Percentiles rank a stretch among this genome's conserved stretches.
phyloP scores from a whole-genome alignment of 2,797 vertebrate genomes.

The Brachyalestes nurse region DNA sequence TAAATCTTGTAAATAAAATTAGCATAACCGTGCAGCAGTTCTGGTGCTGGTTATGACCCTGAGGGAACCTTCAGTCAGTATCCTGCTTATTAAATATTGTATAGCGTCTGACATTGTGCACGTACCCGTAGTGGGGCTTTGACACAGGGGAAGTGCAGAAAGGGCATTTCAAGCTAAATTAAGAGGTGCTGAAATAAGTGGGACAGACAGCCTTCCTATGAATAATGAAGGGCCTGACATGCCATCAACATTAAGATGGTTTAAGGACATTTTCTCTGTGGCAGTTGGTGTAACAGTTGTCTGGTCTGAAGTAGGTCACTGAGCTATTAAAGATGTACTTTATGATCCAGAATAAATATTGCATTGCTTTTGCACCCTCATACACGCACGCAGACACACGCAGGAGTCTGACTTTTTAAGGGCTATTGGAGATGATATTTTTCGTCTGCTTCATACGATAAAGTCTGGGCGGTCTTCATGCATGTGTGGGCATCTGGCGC shows the following conservation, averaged over 20 bases:
- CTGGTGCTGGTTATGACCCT: conserved; percentile 12
- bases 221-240: conserved; percentile 76
- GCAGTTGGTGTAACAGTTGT: conserved; percentile 70
- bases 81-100: conserved; percentile 58
- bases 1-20: neutral
- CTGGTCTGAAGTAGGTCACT: conserved; percentile 74
- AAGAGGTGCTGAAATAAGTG: conserved; percentile 68
- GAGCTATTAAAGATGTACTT: conserved; percentile 69
- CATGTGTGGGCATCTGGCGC: neutral
- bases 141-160: conserved; percentile 55
- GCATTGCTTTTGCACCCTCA: conserved; percentile 36
- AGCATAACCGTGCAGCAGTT: neutral
- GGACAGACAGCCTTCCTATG: conserved; percentile 66
- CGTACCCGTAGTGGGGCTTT: conserved; percentile 4
- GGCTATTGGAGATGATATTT: neutral
- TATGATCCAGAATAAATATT: conserved; percentile 57
- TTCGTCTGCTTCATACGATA: neutral
- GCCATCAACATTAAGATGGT: conserved; percentile 70
- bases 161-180: conserved; percentile 68
- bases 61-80: conserved; percentile 48
- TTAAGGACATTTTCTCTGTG: conserved; percentile 65
- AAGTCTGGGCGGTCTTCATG: neutral
- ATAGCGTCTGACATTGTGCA: conserved; percentile 44
- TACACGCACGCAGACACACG: neutral
- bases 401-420: neutral